Evolutionary conservation across 2,797 vertebrate species (phyloP).

Genomic region (Atherinosoma microstoma): DNA sequence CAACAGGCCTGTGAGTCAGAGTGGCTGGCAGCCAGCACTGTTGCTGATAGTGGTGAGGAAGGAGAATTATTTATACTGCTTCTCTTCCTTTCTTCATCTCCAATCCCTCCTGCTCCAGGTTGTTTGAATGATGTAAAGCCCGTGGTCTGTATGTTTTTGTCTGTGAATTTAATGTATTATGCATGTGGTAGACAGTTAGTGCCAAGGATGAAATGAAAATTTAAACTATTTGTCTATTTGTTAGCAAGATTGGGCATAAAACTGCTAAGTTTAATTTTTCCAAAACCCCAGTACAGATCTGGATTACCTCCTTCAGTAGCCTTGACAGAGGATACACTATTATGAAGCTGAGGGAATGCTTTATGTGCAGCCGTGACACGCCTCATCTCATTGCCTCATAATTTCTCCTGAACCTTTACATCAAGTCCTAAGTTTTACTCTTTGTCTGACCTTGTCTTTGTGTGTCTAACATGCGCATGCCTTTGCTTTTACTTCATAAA

Average conservation of each 20-base stretch:
- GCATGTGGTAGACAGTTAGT: constrained; percentile 15
- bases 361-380: constrained; percentile 19
- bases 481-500: constrained; percentile 37
- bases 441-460: constrained; percentile 10
- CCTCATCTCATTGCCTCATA: constrained; percentile 28
- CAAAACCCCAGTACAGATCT: not conserved
- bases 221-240: not conserved
- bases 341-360: not conserved
- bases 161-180: constrained; percentile 18
- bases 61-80: constrained; percentile 52
- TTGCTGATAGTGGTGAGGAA: constrained; percentile 51
- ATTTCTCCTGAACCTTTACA: constrained; percentile 34
- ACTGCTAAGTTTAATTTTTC: not conserved
- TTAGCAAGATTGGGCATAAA: not conserved
- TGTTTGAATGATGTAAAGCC: constrained; percentile 53
- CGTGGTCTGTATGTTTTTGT: constrained; percentile 45
- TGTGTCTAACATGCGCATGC: constrained; percentile 21
- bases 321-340: not conserved
- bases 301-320: not conserved
- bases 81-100: constrained; percentile 30
- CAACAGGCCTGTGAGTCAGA: constrained; percentile 58
- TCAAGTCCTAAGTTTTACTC: constrained; percentile 13
- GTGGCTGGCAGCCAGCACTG: constrained; percentile 52
- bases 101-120: constrained; percentile 41
- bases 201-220: constrained; percentile 8